These are phyloP conservation scores for Alectoris magna DNA, from an alignment of 2,797 vertebrate genomes.

Conservation along the genomic window DNA sequence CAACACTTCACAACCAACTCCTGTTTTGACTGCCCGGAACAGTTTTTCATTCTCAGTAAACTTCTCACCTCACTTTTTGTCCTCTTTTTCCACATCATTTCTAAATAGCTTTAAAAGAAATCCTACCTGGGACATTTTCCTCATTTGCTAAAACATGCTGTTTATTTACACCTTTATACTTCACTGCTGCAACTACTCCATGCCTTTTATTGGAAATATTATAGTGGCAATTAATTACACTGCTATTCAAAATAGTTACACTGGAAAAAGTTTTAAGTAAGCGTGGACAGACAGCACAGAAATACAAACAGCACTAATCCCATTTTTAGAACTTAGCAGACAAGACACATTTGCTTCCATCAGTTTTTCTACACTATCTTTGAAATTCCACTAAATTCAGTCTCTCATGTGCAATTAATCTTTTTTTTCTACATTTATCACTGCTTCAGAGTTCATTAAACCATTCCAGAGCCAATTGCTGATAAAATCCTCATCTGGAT, in stretches of 20 bases:
- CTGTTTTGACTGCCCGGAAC: constrained; percentile 36
- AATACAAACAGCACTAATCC: background rate
- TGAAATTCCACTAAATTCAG: constrained; percentile 15
- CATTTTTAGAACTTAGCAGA: constrained; percentile 12
- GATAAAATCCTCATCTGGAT: constrained; percentile 51
- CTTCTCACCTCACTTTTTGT: constrained; percentile 6
- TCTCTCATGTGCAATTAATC: background rate
- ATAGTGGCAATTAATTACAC: background rate
- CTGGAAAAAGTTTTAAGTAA: background rate
- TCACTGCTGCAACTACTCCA: background rate
- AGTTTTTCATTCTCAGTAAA: constrained; percentile 38
- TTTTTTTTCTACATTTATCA: background rate
- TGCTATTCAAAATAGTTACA: background rate
- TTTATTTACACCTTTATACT: constrained; percentile 27
- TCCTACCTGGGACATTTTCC: background rate
- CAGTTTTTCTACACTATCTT: constrained; percentile 21
- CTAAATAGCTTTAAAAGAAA: background rate
- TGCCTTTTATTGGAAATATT: background rate
- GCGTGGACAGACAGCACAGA: background rate
- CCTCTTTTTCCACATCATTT: constrained; percentile 15
- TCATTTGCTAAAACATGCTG: background rate
- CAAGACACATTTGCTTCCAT: constrained; percentile 5
- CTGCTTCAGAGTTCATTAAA: constrained; percentile 45
- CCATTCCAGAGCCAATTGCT: background rate
- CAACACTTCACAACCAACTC: constrained; percentile 10